phyloP scores from a whole-genome alignment of 1,140 invertebrate genomes.

The Drosophila varians region DNA sequence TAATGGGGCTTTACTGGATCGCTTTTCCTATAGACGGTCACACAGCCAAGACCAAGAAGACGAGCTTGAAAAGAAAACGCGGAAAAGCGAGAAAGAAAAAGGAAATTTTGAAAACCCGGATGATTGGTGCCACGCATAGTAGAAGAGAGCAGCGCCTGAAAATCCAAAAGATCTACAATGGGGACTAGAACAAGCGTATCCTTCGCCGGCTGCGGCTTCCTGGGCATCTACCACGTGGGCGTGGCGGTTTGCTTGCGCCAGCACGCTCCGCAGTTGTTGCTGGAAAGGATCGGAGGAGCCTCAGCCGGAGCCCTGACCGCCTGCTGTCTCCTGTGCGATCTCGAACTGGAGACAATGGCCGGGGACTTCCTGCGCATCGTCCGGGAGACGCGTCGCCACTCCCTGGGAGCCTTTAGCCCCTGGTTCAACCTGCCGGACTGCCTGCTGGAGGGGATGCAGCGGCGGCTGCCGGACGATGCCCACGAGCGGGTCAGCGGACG shows the following conservation, averaged over 20 bases:
- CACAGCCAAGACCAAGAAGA: slow-evolving; percentile 4
- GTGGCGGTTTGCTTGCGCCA: slow-evolving; percentile 98
- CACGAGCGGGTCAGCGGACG: slow-evolving; percentile 94
- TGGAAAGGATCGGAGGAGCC: slow-evolving; percentile 97
- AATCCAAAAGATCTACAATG: neutral
- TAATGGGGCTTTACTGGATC: slow-evolving; percentile 4
- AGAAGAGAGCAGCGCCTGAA: too few species aligned
- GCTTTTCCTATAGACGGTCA: slow-evolving; percentile 10
- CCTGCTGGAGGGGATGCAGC: slow-evolving; percentile 92
- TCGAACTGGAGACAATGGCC: slow-evolving; percentile 95
- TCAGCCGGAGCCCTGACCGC: slow-evolving; percentile 98
- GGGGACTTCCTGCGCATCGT: slow-evolving; percentile 94
- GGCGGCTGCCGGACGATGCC: slow-evolving; percentile 95
- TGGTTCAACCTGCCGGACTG: slow-evolving; percentile 96
- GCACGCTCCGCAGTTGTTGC: slow-evolving; percentile 96
- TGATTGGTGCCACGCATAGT: neutral
- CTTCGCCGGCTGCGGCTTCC: slow-evolving; percentile 98
- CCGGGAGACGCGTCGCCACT: slow-evolving; percentile 91
- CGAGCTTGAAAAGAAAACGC: slow-evolving; percentile 22
- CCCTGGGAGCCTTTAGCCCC: slow-evolving; percentile 97
- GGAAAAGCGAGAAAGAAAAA: slow-evolving; percentile 9
- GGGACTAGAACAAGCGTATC: slow-evolving; percentile 91
- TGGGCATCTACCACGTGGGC: slow-evolving; percentile 99
- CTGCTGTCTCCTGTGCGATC: slow-evolving; percentile 95
- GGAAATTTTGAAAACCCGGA: neutral